Base-by-base conservation (phyloP, 53 echinoderm and acorn worm genomes). In the Apostichopus leukothele region DNA sequence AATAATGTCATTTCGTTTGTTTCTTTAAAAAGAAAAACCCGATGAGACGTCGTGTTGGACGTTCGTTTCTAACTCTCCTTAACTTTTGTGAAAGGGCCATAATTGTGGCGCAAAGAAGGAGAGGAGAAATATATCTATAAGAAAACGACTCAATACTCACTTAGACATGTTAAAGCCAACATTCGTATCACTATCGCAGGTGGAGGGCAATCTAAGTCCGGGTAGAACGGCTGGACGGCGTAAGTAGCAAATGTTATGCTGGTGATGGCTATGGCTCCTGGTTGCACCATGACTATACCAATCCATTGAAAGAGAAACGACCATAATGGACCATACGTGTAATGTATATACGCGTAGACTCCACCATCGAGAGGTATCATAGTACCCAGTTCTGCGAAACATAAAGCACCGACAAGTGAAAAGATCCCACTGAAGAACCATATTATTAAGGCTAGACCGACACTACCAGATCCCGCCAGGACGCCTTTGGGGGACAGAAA, bases 401-500 rank as follows among this genome's bases (percentile, higher is more conserved):
- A 96, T 73, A 96, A 92, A 52, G 92, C 96, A 10, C 96, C 96
- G 53, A 94, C 60, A 16, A 96, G 89, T 10, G 96, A 96, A 81
- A 94, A 93, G 16, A 94, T 88, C 2, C 96, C 96, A 75, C 96
- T 93, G 18, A 92, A 60, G 1, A 91, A 76, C 96, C 96, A 96
- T 26, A 92, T 19, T 20, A 96, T 77, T 27, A 96, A 89, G 19
- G 96, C 91, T 68, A 96, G 78, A 23, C 96, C 96, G 10, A 96
- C 92, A 52, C 93, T 93, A 76, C 96, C 96, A 8, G 92, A 90
- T 9, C 94, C 96, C 13, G 78, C 89, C 14, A 96, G 87, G 13
- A 96, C 96, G 26, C 96, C 96, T 81, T 94, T 96, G 16, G 96
- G 96, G 2, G 96, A 91, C 86, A 96, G 88, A 73, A 96, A 96